Conservation (phyloP, 1,140 invertebrate genomes). For the Drosophila guanche region DNA sequence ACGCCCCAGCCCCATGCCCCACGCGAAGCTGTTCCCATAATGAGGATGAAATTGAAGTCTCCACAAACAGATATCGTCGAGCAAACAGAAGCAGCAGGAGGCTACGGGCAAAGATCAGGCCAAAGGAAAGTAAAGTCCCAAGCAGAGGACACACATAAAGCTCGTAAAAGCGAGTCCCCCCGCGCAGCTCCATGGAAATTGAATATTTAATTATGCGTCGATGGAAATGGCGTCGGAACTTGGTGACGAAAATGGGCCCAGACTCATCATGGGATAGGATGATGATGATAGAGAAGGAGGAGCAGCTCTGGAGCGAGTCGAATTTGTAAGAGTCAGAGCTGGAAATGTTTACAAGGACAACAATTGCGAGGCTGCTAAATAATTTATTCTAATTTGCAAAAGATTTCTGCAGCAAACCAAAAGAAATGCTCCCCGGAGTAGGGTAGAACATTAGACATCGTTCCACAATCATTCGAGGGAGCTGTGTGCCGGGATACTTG, state of each 20-base stretch:
- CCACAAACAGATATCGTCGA: slow-evolving; percentile 58
- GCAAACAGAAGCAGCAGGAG: slow-evolving; percentile 26
- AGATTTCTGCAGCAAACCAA: slow-evolving; percentile 49
- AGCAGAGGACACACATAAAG: slow-evolving; percentile 2
- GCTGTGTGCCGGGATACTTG: neutral
- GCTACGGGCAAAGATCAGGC: slow-evolving; percentile 20
- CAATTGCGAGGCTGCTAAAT: slow-evolving; percentile 62
- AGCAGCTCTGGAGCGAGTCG: neutral
- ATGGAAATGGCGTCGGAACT: slow-evolving; percentile 35
- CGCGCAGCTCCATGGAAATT: slow-evolving; percentile 58
- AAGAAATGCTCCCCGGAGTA: slow-evolving; percentile 33
- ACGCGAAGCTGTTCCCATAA: slow-evolving; percentile 54
- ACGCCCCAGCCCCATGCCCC: slow-evolving; percentile 4
- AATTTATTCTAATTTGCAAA: slow-evolving; percentile 72
- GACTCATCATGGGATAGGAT: slow-evolving; percentile 19
- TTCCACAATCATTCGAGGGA: neutral
- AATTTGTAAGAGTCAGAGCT: slow-evolving; percentile 13
- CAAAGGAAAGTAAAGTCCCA: neutral
- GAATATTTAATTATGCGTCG: slow-evolving; percentile 75
- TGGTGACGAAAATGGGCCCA: slow-evolving; percentile 68
- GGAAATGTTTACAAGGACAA: slow-evolving; percentile 39
- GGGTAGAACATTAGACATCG: neutral
- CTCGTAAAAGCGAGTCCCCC: slow-evolving; percentile 8
- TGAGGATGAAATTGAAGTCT: slow-evolving; percentile 67
- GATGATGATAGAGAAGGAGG: neutral